Base-by-base conservation (phyloP, 2,113 vertebrate genomes). In the Grammomys dolichurus region DNA sequence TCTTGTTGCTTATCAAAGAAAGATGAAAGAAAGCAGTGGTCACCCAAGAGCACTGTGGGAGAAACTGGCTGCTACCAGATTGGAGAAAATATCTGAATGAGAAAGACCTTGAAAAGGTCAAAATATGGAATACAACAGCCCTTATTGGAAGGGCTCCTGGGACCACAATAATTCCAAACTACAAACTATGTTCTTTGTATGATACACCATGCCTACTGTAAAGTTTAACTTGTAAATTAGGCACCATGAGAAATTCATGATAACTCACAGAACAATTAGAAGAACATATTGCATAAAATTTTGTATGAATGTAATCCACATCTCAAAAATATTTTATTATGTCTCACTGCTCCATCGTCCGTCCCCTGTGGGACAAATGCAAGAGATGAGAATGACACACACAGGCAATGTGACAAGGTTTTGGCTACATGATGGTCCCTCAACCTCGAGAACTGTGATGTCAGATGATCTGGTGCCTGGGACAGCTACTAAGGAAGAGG, bases 1-100 rank as follows among this genome's bases (percentile, higher is more conserved):
- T 77, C 8, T 8, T 84, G 10, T 10, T 40, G 51, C 54, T 60
- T 78, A 93, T 84, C 63, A 69, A 96, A 95, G 51, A 95, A 94
- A 51, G 89, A 93, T 48, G 56, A 51, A 56, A 88, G 77, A 97
- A 31, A 78, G 22, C 17, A 84, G 87, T 82, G 81, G 10, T 9
- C n/a, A 78, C 19, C 63, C 78, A 72, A 24, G 56, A 51, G 22
- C 28, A 60, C 24, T 69, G 7, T 73, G 63, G 24, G 40, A 93
- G 13, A 69, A 20, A 3, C 51, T 13, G 46, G 11, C 48, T 95
- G 36, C 92, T 95, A 1, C 51, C 24, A 96, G 67, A 36, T 72
- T 56, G 11, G 88, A 26, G 89, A 31, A 28, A 97, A 58, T 36
- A 40, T 11, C 2, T 95, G 46, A 97, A 88, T 89, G 78, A 24